Evolutionary conservation across 2,797 vertebrate genomes (phyloP).

Genomic region (Prionace glauca): DNA sequence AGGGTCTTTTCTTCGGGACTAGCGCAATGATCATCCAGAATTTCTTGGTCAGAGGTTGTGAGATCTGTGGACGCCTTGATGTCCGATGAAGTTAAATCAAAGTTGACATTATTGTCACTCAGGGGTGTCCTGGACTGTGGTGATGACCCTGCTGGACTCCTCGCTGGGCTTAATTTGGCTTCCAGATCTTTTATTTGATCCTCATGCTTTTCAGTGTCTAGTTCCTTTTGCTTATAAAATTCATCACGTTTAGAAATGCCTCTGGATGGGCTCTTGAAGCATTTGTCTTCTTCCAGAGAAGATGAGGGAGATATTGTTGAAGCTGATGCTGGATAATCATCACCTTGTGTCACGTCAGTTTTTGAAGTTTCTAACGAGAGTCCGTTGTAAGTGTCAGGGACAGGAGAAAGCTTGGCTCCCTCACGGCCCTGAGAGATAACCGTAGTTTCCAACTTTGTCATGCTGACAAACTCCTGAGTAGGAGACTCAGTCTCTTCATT

Average conservation of each 20-base stretch:
- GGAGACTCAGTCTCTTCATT: slow-evolving; percentile 81
- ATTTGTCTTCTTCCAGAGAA: slow-evolving; percentile 82
- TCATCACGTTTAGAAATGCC: slow-evolving; percentile 45
- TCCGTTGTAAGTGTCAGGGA: slow-evolving; percentile 61
- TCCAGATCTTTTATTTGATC: slow-evolving; percentile 47
- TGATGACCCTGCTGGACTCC: slow-evolving; percentile 58
- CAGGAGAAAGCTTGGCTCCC: slow-evolving; percentile 62
- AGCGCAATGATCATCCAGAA: slow-evolving; percentile 59
- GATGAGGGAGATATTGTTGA: slow-evolving; percentile 87
- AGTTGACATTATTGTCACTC: slow-evolving; percentile 72
- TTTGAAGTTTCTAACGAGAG: slow-evolving; percentile 69
- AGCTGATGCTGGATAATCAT: slow-evolving; percentile 79
- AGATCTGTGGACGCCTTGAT: slow-evolving; percentile 72
- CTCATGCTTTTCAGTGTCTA: slow-evolving; percentile 54
- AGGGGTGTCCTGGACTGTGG: slow-evolving; percentile 80
- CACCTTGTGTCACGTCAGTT: slow-evolving; percentile 84
- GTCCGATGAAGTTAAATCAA: slow-evolving; percentile 67
- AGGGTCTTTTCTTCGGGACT: slow-evolving; percentile 87
- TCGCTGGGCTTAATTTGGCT: slow-evolving; percentile 55
- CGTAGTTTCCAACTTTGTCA: slow-evolving; percentile 64
- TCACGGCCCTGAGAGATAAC: slow-evolving; percentile 62
- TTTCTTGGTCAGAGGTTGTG: slow-evolving; percentile 55
- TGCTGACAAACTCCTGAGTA: slow-evolving; percentile 70
- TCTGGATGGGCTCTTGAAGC: slow-evolving; percentile 58
- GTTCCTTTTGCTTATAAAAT: slow-evolving; percentile 45